Percentiles rank a stretch among this genome's conserved stretches.
Conservation (phyloP, 2,113 vertebrate genomes). For the Nycticorax nycticorax region DNA sequence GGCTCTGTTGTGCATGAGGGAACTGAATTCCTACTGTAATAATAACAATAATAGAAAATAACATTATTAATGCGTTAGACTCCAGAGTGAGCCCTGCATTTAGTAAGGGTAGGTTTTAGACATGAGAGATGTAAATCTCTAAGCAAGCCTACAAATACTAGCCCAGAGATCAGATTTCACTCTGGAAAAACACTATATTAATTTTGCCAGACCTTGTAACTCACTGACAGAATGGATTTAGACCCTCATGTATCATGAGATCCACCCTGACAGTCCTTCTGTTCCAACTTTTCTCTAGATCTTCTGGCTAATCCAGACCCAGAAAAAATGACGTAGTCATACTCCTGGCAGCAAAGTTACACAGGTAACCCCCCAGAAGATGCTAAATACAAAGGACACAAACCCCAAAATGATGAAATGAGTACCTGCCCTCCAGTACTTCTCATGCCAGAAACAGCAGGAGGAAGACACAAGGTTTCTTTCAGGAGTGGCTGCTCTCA, state of each 20-base stretch:
- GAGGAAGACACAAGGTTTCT: not conserved
- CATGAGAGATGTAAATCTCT: not conserved
- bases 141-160: not conserved
- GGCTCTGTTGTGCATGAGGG: not conserved
- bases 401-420: not conserved
- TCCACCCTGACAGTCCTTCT: not conserved
- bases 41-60: not conserved
- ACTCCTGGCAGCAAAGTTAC: not conserved
- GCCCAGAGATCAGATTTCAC: not conserved
- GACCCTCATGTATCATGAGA: not conserved
- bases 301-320: not conserved
- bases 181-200: not conserved
- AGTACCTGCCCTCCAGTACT: not conserved
- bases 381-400: not conserved
- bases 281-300: not conserved
- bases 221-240: not conserved
- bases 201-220: not conserved
- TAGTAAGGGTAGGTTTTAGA: not conserved
- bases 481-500: not conserved
- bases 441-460: not conserved
- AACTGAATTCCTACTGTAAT: not conserved
- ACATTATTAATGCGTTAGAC: not conserved
- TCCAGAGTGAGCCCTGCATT: not conserved
- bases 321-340: not conserved
- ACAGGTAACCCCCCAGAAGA: accelerated